Percentiles rank a stretch among this genome's conserved stretches.
phyloP scores from a whole-genome alignment of 2,797 vertebrate species.

The Hyperoplus immaculatus region DNA sequence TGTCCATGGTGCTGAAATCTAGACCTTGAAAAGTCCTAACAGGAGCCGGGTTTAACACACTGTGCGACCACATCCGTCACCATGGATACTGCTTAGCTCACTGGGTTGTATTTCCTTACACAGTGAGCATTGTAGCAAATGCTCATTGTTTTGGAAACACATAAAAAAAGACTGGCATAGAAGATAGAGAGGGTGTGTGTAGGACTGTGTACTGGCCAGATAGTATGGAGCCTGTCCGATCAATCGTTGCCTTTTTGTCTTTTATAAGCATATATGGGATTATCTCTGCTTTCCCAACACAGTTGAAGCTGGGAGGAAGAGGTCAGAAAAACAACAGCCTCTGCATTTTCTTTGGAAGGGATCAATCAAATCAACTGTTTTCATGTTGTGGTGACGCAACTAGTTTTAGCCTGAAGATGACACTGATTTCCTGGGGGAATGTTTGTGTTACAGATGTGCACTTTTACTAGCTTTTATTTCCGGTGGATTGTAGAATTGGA shows the following conservation, averaged over 20 bases:
- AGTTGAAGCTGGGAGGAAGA: neutral
- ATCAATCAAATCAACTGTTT: neutral
- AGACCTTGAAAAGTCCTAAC: neutral
- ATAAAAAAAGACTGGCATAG: neutral
- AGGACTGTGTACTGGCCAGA: neutral
- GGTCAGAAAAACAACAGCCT: neutral
- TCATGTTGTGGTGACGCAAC: neutral
- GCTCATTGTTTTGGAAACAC: neutral
- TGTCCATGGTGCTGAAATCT: constrained; percentile 61
- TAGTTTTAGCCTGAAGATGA: neutral
- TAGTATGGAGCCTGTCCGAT: neutral
- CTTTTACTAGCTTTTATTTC: neutral
- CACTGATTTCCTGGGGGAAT: neutral
- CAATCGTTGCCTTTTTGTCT: neutral
- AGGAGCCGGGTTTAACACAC: neutral
- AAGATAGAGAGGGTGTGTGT: neutral
- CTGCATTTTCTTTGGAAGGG: neutral
- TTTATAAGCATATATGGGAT: neutral
- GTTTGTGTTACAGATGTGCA: neutral
- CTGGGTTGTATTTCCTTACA: neutral
- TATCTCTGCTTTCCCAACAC: neutral
- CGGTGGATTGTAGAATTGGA: neutral
- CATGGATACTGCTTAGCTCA: neutral
- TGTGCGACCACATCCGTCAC: neutral
- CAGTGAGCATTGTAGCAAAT: neutral